Base-by-base conservation (phyloP, 2,888 invertebrate genomes). In the Caenorhabditis panamensis region DNA sequence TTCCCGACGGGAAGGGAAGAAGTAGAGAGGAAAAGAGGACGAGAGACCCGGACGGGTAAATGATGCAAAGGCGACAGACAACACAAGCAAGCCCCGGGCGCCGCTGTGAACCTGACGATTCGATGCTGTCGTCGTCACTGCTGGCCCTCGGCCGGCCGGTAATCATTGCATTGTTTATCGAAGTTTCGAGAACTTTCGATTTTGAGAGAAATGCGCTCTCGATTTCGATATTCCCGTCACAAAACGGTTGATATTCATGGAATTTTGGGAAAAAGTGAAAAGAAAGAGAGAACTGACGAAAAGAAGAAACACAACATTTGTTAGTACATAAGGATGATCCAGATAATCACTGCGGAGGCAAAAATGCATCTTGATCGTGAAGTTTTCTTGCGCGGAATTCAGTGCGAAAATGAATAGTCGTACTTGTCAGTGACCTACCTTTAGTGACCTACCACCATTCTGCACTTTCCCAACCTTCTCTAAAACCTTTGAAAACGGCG, bases 21-120 rank as follows among this genome's bases (percentile, higher is more conserved):
- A 54, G 28, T 56, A 54, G 28, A 62, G 49, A 62, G 63, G 59
- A 49, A 62, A 26, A 54, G 56, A 58, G 47, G 47, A 41, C 37
- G 62, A 54, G 26, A 56, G 66, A 59, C 13, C 22, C 18, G 37
- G 49, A 62, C 31, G 31, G 47, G 76, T 63, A 49, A 68, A 68
- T 68, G 69, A 77, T 63, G 69, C 58, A 63, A 77, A 68, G 58
- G 63, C 53, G 49, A 77, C 53, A 75, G 73, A 66, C 73, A 31
- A 49, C 63, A 64, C 58, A 51, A 61, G 61, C 31, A 59, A 61
- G 63, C 36, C 58, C 63, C 53, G 44, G 63, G 54, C 59, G 58
- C 62, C 64, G 47, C 41, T 18, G 44, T 16, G 56, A 56, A 71
- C 61, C 72, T 24, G 72, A 58, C 73, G 53, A 73, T 64, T 64